Evolutionary conservation across 2,888 invertebrate genomes (phyloP), one percentile per base, ranked within the genome.

Genomic region (Hirtodrosophila alboralis): DNA sequence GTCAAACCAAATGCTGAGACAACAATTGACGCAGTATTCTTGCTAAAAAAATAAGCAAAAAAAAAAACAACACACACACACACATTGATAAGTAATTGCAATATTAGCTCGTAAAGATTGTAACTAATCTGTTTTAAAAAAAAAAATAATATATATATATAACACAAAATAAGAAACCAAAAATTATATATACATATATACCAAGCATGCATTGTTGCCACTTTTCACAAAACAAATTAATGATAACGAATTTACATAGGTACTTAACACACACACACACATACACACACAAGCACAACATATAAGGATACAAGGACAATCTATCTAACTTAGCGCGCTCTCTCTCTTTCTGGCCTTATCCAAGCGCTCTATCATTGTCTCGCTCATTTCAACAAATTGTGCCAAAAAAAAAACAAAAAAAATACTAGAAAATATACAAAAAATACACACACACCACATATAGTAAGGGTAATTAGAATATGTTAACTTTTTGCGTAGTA

Each of bases 231-330:
- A 34, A 38, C 47, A 45, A 31, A 59, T 64, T 59, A 56, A 61
- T 64, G 54, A 76, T 84, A 65, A 75, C 79, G 79, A 79, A 79
- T 79, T 79, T 79, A 79, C 78, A 77, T 79, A 77, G 81, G 56
- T 62, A 84, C 81, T 74, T 70, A 80, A 72, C 40, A 60, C 41
- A 7, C 4, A 41, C 23, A 34, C 51, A 26, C 23, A 41, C 41
- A 33, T 21, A 51, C 43, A 44, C 28, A 33, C 51, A 51, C 63
- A 48, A 30, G 21, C 37, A 33, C 43, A 26, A 3, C 33, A 34
- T 38, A 49, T 14, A 36, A 7, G 26, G n/a, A 18, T 7, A 10
- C 7, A 23, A 8, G 18, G 3, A 60, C 59, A 60, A 60, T 60
- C 60, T 27, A 18, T 60, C 30, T 30, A 44, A 34, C 26, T 21